Base-by-base conservation (phyloP, 2,888 invertebrate genomes). In the Oligia fasciuncula region DNA sequence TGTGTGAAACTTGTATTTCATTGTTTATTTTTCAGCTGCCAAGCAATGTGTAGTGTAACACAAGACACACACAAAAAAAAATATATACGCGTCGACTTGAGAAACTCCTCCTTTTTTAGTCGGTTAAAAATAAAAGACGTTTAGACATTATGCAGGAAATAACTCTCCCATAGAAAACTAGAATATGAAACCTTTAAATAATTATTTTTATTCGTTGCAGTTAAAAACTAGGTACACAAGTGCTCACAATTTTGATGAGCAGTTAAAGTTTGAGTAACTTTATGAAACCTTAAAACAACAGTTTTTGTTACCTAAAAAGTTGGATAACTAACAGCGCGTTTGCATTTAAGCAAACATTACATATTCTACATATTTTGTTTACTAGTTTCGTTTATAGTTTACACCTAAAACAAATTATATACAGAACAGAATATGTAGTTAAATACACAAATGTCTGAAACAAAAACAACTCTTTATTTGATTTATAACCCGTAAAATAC, bases 401-500 rank as follows among this genome's bases (percentile, higher is more conserved):
- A 54, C 19, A 19, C 6, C 8, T 19, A 19, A 19, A 19, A 54
- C 2, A 57, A 57, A 57, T 57, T 5, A 57, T 23, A 9, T 57
- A 17, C 3, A 35, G n/a, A 60, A 60, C n/a, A n/a, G 1, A n/a
- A n/a, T n/a, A 17, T 49, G 49, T 14, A 49, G 9, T 46, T 11
- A 9, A 1, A 6, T 23, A 40, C 3, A 40, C 40, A 66, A 40
- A 66, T 43, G 9, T 46, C 46, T 46, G 9, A 46, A 46, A 46
- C 6, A 9, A 46, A 0, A 8, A 46, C 13, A 23, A 23, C 3
- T 49, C 19, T 43, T n/a, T 49, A 23, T 65, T 69, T 63, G 43
- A 77, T 68, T 57, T 49, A 72, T 51, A 71, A 46, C 51, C 23
- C 35, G 14, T 77, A 46, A 77, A 71, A 43, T 19, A 29, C 9